These are phyloP conservation scores for Netta rufina DNA, from an alignment of 2,797 vertebrate genomes.

Conservation along the genomic window DNA sequence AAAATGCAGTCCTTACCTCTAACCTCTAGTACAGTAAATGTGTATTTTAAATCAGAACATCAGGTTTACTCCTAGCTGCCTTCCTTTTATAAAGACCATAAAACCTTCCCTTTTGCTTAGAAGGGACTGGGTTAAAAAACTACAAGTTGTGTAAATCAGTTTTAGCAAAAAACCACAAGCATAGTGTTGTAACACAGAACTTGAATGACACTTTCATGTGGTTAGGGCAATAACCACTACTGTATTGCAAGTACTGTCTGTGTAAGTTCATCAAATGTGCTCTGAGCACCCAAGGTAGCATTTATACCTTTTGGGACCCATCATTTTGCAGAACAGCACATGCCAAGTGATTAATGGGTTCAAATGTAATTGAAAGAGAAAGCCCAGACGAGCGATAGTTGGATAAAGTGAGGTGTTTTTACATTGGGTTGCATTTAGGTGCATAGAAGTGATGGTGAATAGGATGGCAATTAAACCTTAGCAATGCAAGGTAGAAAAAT, in stretches of 20 bases:
- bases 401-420: neutral
- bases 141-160: neutral
- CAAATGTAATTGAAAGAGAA: neutral
- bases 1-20: neutral
- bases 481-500: neutral
- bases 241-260: neutral
- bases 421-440: neutral
- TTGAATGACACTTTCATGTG: neutral
- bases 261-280: neutral
- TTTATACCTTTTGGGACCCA: neutral
- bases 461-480: neutral
- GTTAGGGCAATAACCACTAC: neutral
- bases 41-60: neutral
- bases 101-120: neutral
- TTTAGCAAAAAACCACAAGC: constrained; percentile 9
- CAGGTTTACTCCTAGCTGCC: neutral
- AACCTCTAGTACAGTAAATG: neutral
- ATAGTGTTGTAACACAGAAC: neutral
- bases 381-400: rapidly evolving
- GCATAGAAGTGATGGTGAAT: neutral
- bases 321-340: neutral
- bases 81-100: neutral
- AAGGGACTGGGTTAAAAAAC: neutral
- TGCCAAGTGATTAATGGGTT: neutral
- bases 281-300: neutral